A percentile compares a stretch with the other conserved stretches of the same genome.
phyloP scores from a whole-genome alignment of 2,113 vertebrate genomes.

The Tetrax tetrax region DNA sequence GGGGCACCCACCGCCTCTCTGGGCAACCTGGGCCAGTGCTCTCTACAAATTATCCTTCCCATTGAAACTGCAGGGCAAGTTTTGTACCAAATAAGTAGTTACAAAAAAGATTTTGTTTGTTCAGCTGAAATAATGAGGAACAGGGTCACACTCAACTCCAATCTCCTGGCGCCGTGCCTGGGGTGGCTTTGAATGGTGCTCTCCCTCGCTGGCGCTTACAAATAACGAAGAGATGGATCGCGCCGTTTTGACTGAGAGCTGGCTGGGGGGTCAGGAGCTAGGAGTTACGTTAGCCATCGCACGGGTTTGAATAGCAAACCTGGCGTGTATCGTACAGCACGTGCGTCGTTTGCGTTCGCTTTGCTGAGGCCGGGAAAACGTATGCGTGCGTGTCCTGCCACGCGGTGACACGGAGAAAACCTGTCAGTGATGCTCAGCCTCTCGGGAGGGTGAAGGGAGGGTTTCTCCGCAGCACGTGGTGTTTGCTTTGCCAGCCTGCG shows the following conservation, averaged over 20 bases:
- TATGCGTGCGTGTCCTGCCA: accelerated
- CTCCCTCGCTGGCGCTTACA: not conserved
- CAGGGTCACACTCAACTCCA: not conserved
- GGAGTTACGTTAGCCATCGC: accelerated
- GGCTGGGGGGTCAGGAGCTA: not conserved
- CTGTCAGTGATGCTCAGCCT: no score
- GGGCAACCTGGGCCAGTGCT: no score
- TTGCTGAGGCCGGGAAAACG: not conserved
- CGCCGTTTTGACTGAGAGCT: accelerated
- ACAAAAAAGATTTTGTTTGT: not conserved
- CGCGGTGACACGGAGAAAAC: not conserved
- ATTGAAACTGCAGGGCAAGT: not conserved
- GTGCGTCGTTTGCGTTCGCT: accelerated
- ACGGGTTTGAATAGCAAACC: no score
- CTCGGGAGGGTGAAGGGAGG: not conserved
- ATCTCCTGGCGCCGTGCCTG: accelerated
- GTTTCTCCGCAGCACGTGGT: no score
- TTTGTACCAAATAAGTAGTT: accelerated
- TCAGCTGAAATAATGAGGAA: not conserved
- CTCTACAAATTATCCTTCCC: not conserved
- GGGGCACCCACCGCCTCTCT: no score
- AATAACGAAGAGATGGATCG: accelerated
- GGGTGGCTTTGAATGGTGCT: not conserved
- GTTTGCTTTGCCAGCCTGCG: not conserved
- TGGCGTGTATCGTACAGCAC: accelerated